Conservation (phyloP, 2,113 vertebrate species). For the Cyanoramphus novaezelandiae region DNA sequence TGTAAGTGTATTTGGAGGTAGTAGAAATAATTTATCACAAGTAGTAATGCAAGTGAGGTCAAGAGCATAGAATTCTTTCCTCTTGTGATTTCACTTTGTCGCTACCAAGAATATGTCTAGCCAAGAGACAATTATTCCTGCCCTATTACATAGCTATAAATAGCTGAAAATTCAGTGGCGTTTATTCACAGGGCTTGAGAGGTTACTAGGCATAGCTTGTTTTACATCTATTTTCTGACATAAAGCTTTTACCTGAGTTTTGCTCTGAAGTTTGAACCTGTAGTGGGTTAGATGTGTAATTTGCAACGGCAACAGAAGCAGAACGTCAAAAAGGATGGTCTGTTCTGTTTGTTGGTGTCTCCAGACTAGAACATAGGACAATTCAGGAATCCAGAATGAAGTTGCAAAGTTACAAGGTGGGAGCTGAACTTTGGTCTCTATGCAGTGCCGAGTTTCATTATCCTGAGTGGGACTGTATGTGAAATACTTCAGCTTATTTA, state of each 20-base stretch:
- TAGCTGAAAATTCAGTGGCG: not conserved
- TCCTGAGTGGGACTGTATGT: not conserved
- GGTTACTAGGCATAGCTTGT: not conserved
- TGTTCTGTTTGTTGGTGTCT: not conserved
- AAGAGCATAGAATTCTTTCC: not conserved
- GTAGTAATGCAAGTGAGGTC: not conserved
- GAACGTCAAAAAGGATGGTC: not conserved
- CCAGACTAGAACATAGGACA: not conserved
- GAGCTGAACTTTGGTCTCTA: not conserved
- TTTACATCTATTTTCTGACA: not conserved
- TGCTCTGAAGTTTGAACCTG: not conserved
- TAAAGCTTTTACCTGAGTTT: not conserved
- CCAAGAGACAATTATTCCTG: not conserved
- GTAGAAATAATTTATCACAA: not conserved
- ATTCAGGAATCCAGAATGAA: not conserved
- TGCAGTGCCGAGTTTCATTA: not conserved
- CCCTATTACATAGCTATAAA: not conserved
- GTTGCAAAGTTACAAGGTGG: not conserved
- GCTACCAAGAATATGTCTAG: not conserved
- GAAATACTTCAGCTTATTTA: not conserved
- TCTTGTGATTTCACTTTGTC: not conserved
- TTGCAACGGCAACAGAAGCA: not conserved
- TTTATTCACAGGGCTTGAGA: not conserved
- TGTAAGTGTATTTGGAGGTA: not conserved
- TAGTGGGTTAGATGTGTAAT: not conserved